These are phyloP conservation scores for Euura lappo DNA, from an alignment of 1,140 invertebrate genomes.

Conservation along the genomic window DNA sequence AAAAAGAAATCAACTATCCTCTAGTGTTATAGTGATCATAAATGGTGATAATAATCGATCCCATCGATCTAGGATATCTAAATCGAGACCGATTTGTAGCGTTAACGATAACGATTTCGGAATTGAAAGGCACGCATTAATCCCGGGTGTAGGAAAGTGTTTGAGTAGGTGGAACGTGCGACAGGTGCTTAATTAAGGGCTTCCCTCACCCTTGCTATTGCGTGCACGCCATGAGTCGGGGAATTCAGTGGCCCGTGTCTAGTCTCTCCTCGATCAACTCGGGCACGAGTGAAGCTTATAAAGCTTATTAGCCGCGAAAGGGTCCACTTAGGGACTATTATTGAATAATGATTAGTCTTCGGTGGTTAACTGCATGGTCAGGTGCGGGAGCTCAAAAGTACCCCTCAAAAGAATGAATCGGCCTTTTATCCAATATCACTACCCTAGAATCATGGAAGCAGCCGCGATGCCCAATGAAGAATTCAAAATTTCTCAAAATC, in stretches of 20 bases:
- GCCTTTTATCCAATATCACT: too few relatives aligned
- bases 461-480: too few relatives aligned
- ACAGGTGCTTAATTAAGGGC: conserved; percentile 6
- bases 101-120: too few relatives aligned
- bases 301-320: conserved; percentile 5
- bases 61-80: too few relatives aligned
- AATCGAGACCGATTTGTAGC: too few relatives aligned
- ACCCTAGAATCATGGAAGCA: too few relatives aligned
- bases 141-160: neutral
- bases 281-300: neutral
- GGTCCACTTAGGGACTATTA: neutral
- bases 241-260: conserved; percentile 1
- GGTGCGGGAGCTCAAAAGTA: neutral
- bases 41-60: too few relatives aligned
- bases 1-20: too few relatives aligned
- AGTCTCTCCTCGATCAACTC: neutral
- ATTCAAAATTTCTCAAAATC: too few relatives aligned
- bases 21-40: too few relatives aligned
- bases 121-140: too few relatives aligned
- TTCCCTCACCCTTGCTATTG: neutral
- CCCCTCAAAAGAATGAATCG: neutral
- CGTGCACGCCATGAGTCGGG: conserved; percentile 3
- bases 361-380: neutral
- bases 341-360: conserved; percentile 1
- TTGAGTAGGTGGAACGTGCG: conserved; percentile 1